Conservation (phyloP, 1,140 invertebrate genomes). For the Bombus breviceps region DNA sequence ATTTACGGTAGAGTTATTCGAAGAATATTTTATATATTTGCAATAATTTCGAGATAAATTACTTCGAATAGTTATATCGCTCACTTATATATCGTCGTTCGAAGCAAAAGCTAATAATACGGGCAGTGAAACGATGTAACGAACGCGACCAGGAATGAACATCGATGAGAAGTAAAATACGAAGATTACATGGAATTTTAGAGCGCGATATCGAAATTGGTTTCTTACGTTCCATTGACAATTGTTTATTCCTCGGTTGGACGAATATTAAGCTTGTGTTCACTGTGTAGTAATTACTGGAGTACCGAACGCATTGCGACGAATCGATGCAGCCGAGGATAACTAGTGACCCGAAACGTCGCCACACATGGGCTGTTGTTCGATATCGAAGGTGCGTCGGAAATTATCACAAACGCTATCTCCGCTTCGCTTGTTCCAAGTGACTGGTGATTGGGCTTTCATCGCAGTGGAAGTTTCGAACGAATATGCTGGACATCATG, state of each 20-base stretch:
- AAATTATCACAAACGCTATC: background rate
- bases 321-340: conserved; percentile 1
- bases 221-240: background rate
- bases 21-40: too few relatives aligned
- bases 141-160: too few relatives aligned
- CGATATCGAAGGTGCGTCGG: conserved; percentile 2
- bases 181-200: background rate
- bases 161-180: background rate
- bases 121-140: too few relatives aligned
- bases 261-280: background rate
- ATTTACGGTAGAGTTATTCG: too few relatives aligned
- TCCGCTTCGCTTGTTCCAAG: background rate
- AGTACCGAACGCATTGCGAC: conserved; percentile 3
- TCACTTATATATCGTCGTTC: too few relatives aligned
- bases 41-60: too few relatives aligned
- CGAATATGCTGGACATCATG: background rate
- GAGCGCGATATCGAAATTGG: background rate
- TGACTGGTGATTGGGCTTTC: background rate
- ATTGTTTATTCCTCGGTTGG: background rate
- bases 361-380: background rate
- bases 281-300: conserved; percentile 4
- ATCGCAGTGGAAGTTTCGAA: background rate
- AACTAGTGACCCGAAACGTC: background rate
- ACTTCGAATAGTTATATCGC: too few relatives aligned
- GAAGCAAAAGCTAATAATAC: too few relatives aligned